Conservation (phyloP, 2,888 invertebrate genomes). For the Hydrotaea cyrtoneurina region DNA sequence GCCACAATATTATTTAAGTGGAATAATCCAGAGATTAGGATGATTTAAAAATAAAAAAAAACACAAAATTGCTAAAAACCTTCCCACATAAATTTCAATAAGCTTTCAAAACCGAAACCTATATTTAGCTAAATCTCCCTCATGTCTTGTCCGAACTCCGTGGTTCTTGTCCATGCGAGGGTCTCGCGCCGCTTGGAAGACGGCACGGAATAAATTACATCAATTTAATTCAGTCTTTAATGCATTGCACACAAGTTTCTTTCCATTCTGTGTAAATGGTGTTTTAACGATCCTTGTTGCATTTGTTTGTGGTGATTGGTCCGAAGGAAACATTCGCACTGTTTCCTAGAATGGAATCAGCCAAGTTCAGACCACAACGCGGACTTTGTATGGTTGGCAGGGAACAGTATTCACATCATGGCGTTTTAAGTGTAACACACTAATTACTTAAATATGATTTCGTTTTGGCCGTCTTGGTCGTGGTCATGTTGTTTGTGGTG, state of each 20-base stretch:
- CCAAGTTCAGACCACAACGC: conserved; percentile 17
- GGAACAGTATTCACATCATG: too few relatives aligned
- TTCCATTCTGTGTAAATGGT: conserved; percentile 53
- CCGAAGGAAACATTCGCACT: conserved; percentile 34
- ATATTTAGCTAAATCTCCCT: conserved; percentile 54
- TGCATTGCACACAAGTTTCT: conserved; percentile 38
- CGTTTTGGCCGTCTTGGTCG: conserved; percentile 49
- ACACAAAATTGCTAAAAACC: conserved; percentile 23
- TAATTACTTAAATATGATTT: conserved; percentile 66
- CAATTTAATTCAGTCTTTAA: conserved; percentile 63
- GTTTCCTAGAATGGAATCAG: conserved; percentile 49
- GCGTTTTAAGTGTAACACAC: conserved; percentile 60
- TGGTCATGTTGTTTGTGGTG: conserved; percentile 41
- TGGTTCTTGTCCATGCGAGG: not conserved
- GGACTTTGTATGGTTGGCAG: not conserved
- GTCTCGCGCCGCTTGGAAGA: conserved; percentile 14
- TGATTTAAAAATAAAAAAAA: conserved; percentile 31
- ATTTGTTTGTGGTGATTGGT: conserved; percentile 3
- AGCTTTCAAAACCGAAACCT: conserved; percentile 37
- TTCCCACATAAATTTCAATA: conserved; percentile 64
- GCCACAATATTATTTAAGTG: conserved; percentile 40
- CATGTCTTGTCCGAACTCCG: conserved; percentile 29
- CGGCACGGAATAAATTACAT: conserved; percentile 60
- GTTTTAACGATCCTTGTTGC: conserved; percentile 63
- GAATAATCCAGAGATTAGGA: conserved; percentile 49